phyloP scores from a whole-genome alignment of 2,888 invertebrate genomes.

The Zele albiditarsus region DNA sequence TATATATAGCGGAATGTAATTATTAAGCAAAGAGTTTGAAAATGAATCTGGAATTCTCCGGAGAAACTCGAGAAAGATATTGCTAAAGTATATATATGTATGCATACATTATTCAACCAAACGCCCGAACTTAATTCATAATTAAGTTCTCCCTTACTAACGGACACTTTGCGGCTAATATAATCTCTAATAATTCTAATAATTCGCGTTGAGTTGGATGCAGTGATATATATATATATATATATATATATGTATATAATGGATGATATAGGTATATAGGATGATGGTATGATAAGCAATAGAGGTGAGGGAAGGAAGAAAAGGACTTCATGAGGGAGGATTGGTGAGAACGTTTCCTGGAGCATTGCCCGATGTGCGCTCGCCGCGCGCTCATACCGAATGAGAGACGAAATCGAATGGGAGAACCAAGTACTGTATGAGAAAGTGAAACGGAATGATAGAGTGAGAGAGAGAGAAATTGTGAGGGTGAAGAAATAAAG shows the following conservation, averaged over 20 bases:
- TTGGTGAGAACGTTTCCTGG: conserved; percentile 65
- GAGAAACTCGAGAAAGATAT: conserved; percentile 25
- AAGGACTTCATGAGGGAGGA: conserved; percentile 35
- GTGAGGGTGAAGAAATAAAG: conserved; percentile 58
- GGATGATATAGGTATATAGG: conserved; percentile 25
- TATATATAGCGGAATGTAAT: conserved; percentile 15
- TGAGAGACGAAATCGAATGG: conserved; percentile 54
- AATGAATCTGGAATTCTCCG: conserved; percentile 22
- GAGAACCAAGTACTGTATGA: conserved; percentile 35
- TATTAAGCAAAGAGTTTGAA: conserved; percentile 9
- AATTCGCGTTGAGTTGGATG: conserved; percentile 60
- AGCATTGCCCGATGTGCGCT: conserved; percentile 62
- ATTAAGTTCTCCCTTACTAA: conserved; percentile 62
- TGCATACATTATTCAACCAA: conserved; percentile 39
- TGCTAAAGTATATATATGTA: conserved; percentile 3
- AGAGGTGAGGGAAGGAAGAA: conserved; percentile 29
- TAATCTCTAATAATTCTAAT: conserved; percentile 71
- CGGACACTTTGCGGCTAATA: conserved; percentile 70
- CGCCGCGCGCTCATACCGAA: conserved; percentile 42
- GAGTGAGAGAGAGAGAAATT: conserved; percentile 42
- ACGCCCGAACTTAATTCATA: conserved; percentile 64
- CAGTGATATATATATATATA: not conserved
- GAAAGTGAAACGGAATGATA: conserved; percentile 39
- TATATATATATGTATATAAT: not conserved
- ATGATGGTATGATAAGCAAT: conserved; percentile 25